phyloP scores from a whole-genome alignment of 2,888 invertebrate genomes.

The Hypomecis atomaria region DNA sequence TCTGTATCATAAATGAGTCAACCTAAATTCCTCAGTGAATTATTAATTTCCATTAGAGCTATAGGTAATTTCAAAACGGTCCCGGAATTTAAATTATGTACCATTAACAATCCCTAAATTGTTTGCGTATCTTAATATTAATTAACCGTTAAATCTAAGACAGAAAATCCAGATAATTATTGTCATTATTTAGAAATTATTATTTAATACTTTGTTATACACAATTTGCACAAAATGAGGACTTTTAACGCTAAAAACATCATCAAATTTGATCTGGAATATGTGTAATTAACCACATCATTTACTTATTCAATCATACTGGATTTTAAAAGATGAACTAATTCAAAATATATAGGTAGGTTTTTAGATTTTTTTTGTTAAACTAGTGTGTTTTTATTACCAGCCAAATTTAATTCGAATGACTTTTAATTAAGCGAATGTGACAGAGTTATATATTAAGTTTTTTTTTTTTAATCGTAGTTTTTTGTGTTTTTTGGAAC shows the following conservation, averaged over 20 bases:
- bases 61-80: constrained; percentile 37
- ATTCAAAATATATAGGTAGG: too few relatives aligned
- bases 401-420: too few relatives aligned
- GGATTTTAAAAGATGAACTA: too few relatives aligned
- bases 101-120: constrained; percentile 32
- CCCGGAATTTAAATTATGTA: constrained; percentile 30
- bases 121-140: constrained; percentile 12
- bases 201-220: not conserved
- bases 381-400: too few relatives aligned
- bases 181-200: not conserved
- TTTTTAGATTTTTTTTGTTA: too few relatives aligned
- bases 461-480: too few relatives aligned
- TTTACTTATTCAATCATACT: too few relatives aligned
- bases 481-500: too few relatives aligned
- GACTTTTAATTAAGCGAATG: too few relatives aligned
- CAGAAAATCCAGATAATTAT: constrained; percentile 1
- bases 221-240: not conserved
- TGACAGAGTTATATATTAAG: too few relatives aligned
- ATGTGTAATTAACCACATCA: too few relatives aligned
- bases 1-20: constrained; percentile 28
- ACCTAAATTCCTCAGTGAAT: constrained; percentile 24
- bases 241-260: too few relatives aligned
- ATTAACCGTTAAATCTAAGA: constrained; percentile 6
- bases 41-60: constrained; percentile 27
- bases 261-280: not conserved